Conservation (phyloP, 2,113 vertebrate species). For the Dipodomys stephensi region DNA sequence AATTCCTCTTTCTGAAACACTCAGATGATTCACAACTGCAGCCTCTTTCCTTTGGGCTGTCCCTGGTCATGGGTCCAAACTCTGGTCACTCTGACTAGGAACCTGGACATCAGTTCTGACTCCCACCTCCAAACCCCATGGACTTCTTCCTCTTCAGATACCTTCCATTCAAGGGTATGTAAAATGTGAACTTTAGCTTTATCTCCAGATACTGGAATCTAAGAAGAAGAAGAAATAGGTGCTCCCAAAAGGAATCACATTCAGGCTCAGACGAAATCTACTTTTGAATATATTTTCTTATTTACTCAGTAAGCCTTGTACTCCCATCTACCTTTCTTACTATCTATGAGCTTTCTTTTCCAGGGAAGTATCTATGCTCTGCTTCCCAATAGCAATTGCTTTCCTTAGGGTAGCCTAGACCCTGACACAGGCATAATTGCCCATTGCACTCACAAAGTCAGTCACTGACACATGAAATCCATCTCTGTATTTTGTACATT, state of each 20-base stretch:
- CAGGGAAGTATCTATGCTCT: slow-evolving; percentile 16
- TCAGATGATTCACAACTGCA: background rate
- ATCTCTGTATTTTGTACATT: background rate
- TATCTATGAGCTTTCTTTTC: slow-evolving; percentile 38
- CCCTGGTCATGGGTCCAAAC: background rate
- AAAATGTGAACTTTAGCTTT: slow-evolving; percentile 58
- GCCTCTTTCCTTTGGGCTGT: background rate
- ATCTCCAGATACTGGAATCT: slow-evolving; percentile 50
- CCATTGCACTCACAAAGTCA: background rate
- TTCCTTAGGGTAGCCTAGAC: background rate
- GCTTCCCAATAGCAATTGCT: background rate
- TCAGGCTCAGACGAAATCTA: slow-evolving; percentile 42
- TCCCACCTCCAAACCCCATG: background rate
- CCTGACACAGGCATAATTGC: background rate
- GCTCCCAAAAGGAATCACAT: slow-evolving; percentile 41
- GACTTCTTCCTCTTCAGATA: background rate
- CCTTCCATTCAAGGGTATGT: background rate
- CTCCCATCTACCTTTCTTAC: slow-evolving; percentile 61
- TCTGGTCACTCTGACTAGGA: background rate
- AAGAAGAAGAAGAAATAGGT: background rate
- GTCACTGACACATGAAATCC: background rate
- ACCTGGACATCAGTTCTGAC: background rate
- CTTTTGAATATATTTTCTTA: slow-evolving; percentile 52
- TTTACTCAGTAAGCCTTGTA: slow-evolving; percentile 41
- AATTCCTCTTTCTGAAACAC: background rate